phyloP scores from a whole-genome alignment of 2,113 vertebrate species.

The Odontesthes bonariensis region DNA sequence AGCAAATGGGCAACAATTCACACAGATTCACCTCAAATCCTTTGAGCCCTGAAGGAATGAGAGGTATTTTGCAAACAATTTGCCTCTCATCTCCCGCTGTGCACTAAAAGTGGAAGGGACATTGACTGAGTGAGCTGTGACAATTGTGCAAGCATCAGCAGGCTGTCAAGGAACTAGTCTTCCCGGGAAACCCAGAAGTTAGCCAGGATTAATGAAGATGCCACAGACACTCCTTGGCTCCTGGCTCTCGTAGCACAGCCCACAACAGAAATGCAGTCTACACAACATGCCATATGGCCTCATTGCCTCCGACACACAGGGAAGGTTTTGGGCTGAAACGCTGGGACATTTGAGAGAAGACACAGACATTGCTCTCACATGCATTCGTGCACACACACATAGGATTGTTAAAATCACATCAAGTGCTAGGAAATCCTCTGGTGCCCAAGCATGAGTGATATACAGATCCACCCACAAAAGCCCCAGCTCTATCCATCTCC shows the following conservation, averaged over 20 bases:
- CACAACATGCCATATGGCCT: slow-evolving; percentile 72
- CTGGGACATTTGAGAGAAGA: slow-evolving; percentile 27
- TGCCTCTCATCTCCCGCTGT: slow-evolving; percentile 58
- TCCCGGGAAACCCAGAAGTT: slow-evolving; percentile 66
- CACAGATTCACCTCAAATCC: slow-evolving; percentile 59
- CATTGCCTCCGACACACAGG: slow-evolving; percentile 56
- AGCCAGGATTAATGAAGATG: slow-evolving; percentile 79
- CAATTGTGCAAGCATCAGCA: slow-evolving; percentile 76
- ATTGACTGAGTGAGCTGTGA: slow-evolving; percentile 70
- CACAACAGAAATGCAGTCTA: slow-evolving; percentile 60
- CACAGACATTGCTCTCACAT: slow-evolving; percentile 8
- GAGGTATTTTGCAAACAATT: slow-evolving; percentile 73
- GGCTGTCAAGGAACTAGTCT: slow-evolving; percentile 46
- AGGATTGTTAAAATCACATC: slow-evolving; percentile 63
- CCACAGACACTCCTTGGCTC: slow-evolving; percentile 65
- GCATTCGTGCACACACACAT: slow-evolving; percentile 26
- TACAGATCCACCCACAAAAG: slow-evolving; percentile 69
- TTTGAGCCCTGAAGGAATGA: slow-evolving; percentile 64
- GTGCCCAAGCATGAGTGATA: slow-evolving; percentile 73
- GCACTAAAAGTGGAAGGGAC: slow-evolving; percentile 39
- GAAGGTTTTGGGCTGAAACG: slow-evolving; percentile 52
- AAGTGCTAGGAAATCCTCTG: slow-evolving; percentile 56
- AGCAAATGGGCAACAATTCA: slow-evolving; percentile 63
- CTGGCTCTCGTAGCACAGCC: slow-evolving; percentile 69
- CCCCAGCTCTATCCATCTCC: slow-evolving; percentile 68